These are phyloP conservation scores for Origma solitaria DNA, from an alignment of 2,113 vertebrate species.

Conservation along the genomic window DNA sequence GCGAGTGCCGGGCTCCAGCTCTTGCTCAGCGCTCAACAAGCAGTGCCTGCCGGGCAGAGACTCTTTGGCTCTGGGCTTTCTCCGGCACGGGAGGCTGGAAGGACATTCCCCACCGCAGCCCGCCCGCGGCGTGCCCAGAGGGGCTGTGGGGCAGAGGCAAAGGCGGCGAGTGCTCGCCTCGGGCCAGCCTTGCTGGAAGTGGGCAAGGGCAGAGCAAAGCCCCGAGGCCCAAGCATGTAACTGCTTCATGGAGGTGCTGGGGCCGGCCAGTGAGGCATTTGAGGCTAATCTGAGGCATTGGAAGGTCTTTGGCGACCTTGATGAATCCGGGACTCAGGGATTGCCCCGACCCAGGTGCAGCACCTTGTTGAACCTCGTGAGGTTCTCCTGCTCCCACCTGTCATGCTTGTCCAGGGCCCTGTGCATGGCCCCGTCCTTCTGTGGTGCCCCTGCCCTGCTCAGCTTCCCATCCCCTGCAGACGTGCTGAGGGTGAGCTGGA, in stretches of 20 bases:
- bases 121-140: background rate
- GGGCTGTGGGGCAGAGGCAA: too few relatives aligned
- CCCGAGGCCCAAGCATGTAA: fast-evolving
- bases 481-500: too few relatives aligned
- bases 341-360: background rate
- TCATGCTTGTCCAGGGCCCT: background rate
- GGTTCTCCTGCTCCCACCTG: fast-evolving
- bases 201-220: background rate
- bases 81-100: background rate
- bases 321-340: fast-evolving
- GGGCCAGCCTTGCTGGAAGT: background rate
- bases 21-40: background rate
- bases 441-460: fast-evolving
- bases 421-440: fast-evolving
- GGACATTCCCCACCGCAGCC: too few relatives aligned
- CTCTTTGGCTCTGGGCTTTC: too few relatives aligned
- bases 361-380: fast-evolving
- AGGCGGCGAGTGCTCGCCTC: background rate
- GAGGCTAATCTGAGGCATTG: fast-evolving
- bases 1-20: background rate
- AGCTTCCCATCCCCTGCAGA: too few relatives aligned
- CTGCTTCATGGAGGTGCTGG: background rate
- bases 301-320: background rate
- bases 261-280: fast-evolving
- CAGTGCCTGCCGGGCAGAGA: background rate